Conservation (phyloP, 2,113 vertebrate genomes). For the Turnix velox region DNA sequence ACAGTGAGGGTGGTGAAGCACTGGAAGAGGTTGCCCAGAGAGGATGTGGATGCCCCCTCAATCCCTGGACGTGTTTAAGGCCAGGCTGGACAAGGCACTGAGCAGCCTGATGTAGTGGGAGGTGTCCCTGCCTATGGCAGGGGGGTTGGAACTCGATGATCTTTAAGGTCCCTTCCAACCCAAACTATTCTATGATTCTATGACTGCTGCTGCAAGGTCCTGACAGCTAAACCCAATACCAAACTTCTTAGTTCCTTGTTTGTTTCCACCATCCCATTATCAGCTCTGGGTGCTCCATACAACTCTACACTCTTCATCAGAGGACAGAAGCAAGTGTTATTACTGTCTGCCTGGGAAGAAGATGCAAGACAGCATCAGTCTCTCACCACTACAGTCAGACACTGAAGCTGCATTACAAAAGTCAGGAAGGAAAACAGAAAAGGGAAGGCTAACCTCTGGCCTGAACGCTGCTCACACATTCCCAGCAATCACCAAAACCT, state of each 20-base stretch:
- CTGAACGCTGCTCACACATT: neutral
- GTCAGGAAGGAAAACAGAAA: neutral
- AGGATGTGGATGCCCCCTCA: too few relatives aligned
- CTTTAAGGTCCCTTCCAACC: too few relatives aligned
- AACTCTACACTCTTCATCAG: neutral
- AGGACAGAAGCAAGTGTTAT: neutral
- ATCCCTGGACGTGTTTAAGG: too few relatives aligned
- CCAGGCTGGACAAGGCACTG: too few relatives aligned
- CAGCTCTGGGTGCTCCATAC: fast-evolving
- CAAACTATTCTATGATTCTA: too few relatives aligned
- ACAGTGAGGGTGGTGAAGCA: too few relatives aligned
- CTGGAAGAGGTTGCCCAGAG: too few relatives aligned
- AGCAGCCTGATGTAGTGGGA: too few relatives aligned
- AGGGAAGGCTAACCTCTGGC: neutral
- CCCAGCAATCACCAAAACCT: neutral
- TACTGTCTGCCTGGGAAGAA: neutral
- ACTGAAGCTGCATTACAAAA: neutral
- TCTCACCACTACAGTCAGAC: neutral
- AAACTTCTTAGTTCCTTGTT: neutral
- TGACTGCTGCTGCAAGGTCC: neutral
- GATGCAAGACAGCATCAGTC: fast-evolving
- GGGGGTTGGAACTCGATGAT: too few relatives aligned
- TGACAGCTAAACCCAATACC: neutral
- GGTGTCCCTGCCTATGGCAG: too few relatives aligned
- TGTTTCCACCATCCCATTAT: neutral